These are phyloP conservation scores for Chionoecetes opilio DNA, from an alignment of 1,140 invertebrate species.

Conservation along the genomic window DNA sequence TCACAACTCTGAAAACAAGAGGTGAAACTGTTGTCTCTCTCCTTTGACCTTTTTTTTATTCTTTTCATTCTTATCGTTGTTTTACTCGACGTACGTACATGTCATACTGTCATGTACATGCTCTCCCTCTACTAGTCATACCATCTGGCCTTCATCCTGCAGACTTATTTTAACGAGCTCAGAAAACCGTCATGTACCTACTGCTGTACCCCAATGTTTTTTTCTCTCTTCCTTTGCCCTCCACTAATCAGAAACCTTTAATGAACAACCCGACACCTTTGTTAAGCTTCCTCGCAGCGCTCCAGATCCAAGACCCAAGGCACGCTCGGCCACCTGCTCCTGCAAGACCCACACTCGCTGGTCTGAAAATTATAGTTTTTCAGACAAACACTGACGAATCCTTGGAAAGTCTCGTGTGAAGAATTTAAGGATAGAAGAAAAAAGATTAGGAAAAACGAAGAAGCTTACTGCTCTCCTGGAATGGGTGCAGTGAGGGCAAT, in stretches of 20 bases:
- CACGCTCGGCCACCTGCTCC: too few species aligned
- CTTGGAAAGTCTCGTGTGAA: background rate
- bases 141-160: too few species aligned
- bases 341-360: too few species aligned
- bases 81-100: background rate
- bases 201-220: background rate
- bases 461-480: background rate
- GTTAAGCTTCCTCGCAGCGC: background rate
- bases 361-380: too few species aligned
- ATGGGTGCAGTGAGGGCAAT: background rate
- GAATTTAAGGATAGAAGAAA: background rate
- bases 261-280: background rate
- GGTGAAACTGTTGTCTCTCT: background rate
- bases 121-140: too few species aligned
- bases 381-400: background rate
- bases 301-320: background rate
- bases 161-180: too few species aligned
- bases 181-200: too few species aligned
- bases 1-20: background rate
- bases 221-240: background rate
- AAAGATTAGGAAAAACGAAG: background rate
- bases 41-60: background rate
- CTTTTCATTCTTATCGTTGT: background rate
- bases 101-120: too few species aligned
- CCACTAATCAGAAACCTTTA: background rate